Percentiles rank a stretch among this genome's conserved stretches.
These are phyloP conservation scores for Allacma fusca DNA, from an alignment of 2,888 invertebrate genomes.

Conservation along the genomic window DNA sequence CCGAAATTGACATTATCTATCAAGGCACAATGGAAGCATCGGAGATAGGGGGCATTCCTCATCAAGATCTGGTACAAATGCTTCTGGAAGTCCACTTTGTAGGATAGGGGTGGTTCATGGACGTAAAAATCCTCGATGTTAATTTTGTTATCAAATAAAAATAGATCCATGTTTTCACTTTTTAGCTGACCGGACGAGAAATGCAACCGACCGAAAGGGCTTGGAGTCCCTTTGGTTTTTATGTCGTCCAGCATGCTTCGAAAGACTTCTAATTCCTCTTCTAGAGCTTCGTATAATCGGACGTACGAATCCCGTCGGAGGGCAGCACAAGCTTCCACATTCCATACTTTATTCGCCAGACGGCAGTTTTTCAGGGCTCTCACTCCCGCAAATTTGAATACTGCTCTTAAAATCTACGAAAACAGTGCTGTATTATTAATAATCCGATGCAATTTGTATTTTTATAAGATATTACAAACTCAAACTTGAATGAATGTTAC, in stretches of 20 bases:
- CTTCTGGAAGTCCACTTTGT: conserved; percentile 6
- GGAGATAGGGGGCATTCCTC: conserved; percentile 6
- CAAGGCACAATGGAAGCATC: conserved; percentile 19
- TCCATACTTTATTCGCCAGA: conserved; percentile 29
- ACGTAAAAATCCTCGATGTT: neutral
- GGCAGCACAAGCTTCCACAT: conserved; percentile 37
- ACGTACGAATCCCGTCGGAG: conserved; percentile 5
- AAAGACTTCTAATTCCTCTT: conserved; percentile 12
- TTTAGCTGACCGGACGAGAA: neutral
- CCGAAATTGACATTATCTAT: conserved; percentile 2
- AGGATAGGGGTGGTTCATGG: conserved; percentile 5
- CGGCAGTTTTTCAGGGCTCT: conserved; percentile 22
- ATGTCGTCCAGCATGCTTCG: neutral
- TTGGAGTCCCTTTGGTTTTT: neutral
- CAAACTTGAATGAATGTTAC: neutral
- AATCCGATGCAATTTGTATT: no score
- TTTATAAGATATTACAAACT: no score
- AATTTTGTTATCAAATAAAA: neutral
- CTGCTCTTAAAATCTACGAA: conserved; percentile 8
- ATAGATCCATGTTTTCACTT: conserved; percentile 17
- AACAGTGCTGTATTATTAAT: neutral
- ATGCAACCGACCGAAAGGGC: neutral
- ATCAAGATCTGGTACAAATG: conserved; percentile 24
- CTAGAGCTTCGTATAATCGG: conserved; percentile 11
- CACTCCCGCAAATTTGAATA: conserved; percentile 3